Conservation (phyloP, 2,797 vertebrate species). For the Denticeps clupeoides region DNA sequence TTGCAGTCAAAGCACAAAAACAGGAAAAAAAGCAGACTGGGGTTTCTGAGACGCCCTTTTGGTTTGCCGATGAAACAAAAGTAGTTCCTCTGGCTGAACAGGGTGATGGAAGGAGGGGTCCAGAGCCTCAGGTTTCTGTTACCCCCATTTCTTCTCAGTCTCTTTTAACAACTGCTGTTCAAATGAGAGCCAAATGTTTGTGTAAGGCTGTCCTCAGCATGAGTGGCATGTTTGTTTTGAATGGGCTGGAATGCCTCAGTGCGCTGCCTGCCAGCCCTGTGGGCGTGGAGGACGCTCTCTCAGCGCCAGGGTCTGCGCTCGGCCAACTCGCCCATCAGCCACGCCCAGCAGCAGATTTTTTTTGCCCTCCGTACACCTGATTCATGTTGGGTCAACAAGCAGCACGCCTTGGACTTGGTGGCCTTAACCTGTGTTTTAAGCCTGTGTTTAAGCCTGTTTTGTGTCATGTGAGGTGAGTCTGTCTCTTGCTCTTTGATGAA, state of each 20-base stretch:
- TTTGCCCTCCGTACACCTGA: background rate
- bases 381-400: too few relatives aligned
- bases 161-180: constrained; percentile 28
- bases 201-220: constrained; percentile 46
- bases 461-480: too few relatives aligned
- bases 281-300: constrained; percentile 16
- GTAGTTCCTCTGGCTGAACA: background rate
- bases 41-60: background rate
- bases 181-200: constrained; percentile 67
- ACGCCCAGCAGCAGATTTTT: background rate
- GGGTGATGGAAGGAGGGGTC: background rate
- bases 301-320: background rate
- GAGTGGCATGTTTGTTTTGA: constrained; percentile 54
- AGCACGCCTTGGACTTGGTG: too few relatives aligned
- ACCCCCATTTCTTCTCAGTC: constrained; percentile 9
- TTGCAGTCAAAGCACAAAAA: constrained; percentile 18
- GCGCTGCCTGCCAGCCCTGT: constrained; percentile 41
- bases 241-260: constrained; percentile 51
- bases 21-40: background rate
- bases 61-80: background rate
- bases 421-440: too few relatives aligned
- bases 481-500: too few relatives aligned
- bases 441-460: too few relatives aligned
- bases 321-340: background rate
- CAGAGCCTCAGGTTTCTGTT: too few relatives aligned